Evolutionary conservation across 2,888 invertebrate genomes (phyloP), one percentile per base, ranked within the genome.

Genomic region (Macrosoma leucophasiata): DNA sequence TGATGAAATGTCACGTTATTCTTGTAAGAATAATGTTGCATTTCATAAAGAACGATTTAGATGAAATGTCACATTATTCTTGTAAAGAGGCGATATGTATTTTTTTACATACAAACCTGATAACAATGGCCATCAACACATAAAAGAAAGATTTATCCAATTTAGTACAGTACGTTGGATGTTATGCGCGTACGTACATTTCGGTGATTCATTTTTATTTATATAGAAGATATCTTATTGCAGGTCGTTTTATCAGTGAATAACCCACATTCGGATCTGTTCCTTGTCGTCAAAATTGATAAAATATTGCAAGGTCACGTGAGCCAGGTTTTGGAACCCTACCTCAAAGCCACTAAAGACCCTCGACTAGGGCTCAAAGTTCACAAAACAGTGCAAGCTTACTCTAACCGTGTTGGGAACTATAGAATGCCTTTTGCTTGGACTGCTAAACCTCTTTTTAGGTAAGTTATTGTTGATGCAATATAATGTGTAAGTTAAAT

Each of bases 361-460:
- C 90, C 92, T 3, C 88, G 91, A 46, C 76, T 92, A 31, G 93
- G 91, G 1, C 81, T 91, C 21, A 95, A 96, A 76, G 89, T 94
- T 9, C 91, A 95, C 62, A 93, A 91, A 71, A 89, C 90, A 43
- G 92, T 93, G 45, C 90, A 91, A 58, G 87, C 90, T 22, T 92
- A 92, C 70, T 91, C 93, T 54, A 91, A 92, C 69, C 88, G 95
- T 56, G 89, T 97, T 43, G 95, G 96, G 2, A 91, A 91, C 55
- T 96, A 96, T 65, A 88, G 95, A 43, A 97, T 97, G 95, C 97
- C 97, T 1, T 96, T 98, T 71, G 97, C 94, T n/a, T 98, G 97
- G 97, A 90, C 96, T 11, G 96, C 96, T 1, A 90, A 94, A 50
- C 95, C 96, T 14, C 77, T 97, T 32, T 96, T 95, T 76, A 87